Conservation (phyloP, 1,140 invertebrate species). For the Eriocheir sinensis region DNA sequence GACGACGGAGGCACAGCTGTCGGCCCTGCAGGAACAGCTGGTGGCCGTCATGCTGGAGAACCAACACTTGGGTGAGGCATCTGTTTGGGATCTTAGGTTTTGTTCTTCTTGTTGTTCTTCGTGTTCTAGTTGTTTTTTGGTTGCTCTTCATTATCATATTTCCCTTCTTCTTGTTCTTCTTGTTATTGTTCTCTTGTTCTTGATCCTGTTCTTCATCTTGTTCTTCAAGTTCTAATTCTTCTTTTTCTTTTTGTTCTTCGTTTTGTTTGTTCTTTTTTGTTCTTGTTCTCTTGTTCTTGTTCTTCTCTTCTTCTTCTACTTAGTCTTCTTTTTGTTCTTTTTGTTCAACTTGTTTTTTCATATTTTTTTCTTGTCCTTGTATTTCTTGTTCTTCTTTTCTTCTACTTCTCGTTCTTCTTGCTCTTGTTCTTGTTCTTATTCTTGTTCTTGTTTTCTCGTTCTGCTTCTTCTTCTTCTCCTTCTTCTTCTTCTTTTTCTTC, state of each 20-base stretch:
- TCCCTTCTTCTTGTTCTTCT: background rate
- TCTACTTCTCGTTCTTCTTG: background rate
- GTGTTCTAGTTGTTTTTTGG: background rate
- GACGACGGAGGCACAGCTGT: slow-evolving; percentile 63
- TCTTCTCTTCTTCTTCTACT: background rate
- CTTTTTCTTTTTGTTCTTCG: too few relatives aligned
- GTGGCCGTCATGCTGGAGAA: slow-evolving; percentile 70
- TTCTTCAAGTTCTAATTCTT: background rate
- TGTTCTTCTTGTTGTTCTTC: background rate
- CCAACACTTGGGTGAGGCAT: slow-evolving; percentile 62
- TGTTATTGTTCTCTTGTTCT: background rate
- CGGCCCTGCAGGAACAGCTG: slow-evolving; percentile 64
- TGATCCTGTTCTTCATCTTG: too few relatives aligned
- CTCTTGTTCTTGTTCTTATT: background rate
- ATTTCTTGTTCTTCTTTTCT: background rate
- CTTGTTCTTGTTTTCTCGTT: background rate
- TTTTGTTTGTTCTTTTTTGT: background rate
- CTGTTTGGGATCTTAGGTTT: background rate
- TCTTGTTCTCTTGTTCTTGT: too few relatives aligned
- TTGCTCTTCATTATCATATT: too few relatives aligned
- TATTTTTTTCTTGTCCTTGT: background rate
- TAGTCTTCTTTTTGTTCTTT: background rate
- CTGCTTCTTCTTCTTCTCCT: background rate
- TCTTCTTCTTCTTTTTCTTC: background rate
- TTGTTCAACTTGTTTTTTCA: background rate